These are phyloP conservation scores for Drosophila leontia DNA, from an alignment of 1,140 invertebrate genomes.

Conservation along the genomic window DNA sequence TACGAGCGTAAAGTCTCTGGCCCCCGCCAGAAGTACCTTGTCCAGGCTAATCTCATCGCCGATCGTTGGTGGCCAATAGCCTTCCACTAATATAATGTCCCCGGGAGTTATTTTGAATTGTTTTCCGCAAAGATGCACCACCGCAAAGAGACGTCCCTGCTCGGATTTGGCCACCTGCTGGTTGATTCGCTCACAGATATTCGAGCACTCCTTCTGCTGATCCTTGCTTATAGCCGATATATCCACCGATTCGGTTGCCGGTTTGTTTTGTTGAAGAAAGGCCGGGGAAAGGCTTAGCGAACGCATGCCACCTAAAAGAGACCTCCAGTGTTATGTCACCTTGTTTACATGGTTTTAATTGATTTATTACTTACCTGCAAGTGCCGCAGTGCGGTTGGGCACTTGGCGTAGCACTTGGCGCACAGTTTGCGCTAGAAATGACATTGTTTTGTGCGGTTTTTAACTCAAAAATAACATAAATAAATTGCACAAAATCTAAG, in stretches of 20 bases:
- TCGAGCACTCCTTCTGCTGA: constrained; percentile 72
- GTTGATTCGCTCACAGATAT: constrained; percentile 87
- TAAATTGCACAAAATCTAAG: constrained; percentile 2
- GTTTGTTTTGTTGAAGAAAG: constrained; percentile 67
- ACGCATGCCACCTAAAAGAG: constrained; percentile 64
- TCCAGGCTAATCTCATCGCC: constrained; percentile 94
- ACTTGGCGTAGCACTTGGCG: constrained; percentile 57
- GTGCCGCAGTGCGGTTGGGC: constrained; percentile 26
- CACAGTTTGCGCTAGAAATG: constrained; percentile 56
- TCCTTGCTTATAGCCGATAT: constrained; percentile 43
- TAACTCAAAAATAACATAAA: constrained; percentile 22
- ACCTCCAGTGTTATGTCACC: constrained; percentile 63
- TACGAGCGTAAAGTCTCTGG: constrained; percentile 94
- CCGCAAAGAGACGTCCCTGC: constrained; percentile 93
- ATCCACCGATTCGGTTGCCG: constrained; percentile 25
- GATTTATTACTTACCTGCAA: constrained; percentile 28
- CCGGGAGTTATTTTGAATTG: constrained; percentile 95
- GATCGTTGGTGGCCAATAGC: constrained; percentile 92
- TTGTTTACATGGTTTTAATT: constrained; percentile 1
- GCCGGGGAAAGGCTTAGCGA: constrained; percentile 61
- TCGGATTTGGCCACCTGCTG: constrained; percentile 86
- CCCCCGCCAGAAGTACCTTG: constrained; percentile 94
- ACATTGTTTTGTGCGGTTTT: constrained; percentile 40
- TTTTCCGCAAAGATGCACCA: constrained; percentile 92
- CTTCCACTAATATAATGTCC: constrained; percentile 93